A percentile compares a stretch with the other conserved stretches of the same genome.
Conservation (phyloP, 37 sponge, comb jelly and placozoan genomes). For the Haliclona indistincta region DNA sequence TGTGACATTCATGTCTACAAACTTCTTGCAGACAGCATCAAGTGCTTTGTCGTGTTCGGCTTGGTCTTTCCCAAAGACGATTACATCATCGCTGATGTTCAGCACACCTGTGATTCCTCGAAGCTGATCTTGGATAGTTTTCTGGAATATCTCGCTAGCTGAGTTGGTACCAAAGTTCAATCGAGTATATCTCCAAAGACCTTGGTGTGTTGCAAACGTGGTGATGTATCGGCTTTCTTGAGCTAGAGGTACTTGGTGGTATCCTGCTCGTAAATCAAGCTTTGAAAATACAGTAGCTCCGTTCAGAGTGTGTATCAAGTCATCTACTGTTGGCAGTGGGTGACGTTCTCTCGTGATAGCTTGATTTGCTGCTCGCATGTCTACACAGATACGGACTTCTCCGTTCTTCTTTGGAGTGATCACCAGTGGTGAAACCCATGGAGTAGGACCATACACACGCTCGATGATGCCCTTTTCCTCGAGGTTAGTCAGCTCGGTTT, state of each 20-base stretch:
- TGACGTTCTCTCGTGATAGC: constrained; percentile 57
- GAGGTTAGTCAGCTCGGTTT: constrained; percentile 32
- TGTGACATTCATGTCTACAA: not conserved
- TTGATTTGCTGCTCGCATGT: constrained; percentile 52
- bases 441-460: constrained; percentile 48
- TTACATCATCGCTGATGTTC: not conserved
- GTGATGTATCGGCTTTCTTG: not conserved
- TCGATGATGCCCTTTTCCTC: constrained; percentile 39
- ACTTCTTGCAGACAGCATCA: not conserved
- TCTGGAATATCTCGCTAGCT: not conserved
- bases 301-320: constrained; percentile 31
- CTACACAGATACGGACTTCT: constrained; percentile 42
- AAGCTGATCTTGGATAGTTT: not conserved
- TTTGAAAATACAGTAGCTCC: constrained; percentile 42
- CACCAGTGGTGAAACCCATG: constrained; percentile 60
- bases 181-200: not conserved
- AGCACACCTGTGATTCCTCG: not conserved
- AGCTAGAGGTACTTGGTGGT: constrained; percentile 28
- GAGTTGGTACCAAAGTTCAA: not conserved
- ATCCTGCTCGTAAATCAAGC: constrained; percentile 37
- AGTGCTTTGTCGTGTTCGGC: not conserved
- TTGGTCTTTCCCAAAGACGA: not conserved
- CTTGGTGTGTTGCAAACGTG: not conserved
- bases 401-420: too few species aligned
- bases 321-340: constrained; percentile 56